These are phyloP conservation scores for Microtus californicus DNA, from an alignment of 2,797 vertebrate species.

Conservation along the genomic window DNA sequence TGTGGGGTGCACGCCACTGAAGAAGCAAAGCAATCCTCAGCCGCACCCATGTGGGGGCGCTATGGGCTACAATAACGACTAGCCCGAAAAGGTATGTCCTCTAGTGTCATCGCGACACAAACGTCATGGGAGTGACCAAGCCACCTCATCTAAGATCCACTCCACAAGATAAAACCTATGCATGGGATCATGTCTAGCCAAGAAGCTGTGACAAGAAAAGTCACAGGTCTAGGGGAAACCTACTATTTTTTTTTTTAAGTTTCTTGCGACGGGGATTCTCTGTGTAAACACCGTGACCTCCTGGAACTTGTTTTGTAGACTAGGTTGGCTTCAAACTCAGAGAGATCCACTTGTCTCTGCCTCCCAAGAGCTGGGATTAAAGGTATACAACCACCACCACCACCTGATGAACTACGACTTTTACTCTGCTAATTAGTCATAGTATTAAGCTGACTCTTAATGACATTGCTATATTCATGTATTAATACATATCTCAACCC, in stretches of 20 bases:
- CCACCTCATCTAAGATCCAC: background rate
- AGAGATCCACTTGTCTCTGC: too few species aligned
- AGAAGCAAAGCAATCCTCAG: background rate
- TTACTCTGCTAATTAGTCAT: background rate
- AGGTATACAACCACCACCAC: too few species aligned
- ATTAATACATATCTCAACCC: background rate
- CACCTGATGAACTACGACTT: too few species aligned
- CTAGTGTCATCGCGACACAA: background rate
- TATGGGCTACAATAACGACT: background rate
- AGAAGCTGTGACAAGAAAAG: background rate
- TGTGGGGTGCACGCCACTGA: background rate
- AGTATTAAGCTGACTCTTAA: background rate
- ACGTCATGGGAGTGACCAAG: background rate
- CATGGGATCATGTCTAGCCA: background rate
- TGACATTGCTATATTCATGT: background rate
- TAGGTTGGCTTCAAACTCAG: too few species aligned
- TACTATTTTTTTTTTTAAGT: background rate
- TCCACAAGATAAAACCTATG: background rate
- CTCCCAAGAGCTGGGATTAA: too few species aligned
- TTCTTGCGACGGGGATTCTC: too few species aligned
- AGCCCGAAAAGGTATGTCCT: background rate
- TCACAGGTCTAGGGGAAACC: background rate
- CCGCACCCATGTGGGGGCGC: background rate
- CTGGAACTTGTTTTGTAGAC: too few species aligned
- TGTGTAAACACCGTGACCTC: too few species aligned